phyloP scores from a whole-genome alignment of 92 coral and sea anemone species.

The Phenganax marumi region DNA sequence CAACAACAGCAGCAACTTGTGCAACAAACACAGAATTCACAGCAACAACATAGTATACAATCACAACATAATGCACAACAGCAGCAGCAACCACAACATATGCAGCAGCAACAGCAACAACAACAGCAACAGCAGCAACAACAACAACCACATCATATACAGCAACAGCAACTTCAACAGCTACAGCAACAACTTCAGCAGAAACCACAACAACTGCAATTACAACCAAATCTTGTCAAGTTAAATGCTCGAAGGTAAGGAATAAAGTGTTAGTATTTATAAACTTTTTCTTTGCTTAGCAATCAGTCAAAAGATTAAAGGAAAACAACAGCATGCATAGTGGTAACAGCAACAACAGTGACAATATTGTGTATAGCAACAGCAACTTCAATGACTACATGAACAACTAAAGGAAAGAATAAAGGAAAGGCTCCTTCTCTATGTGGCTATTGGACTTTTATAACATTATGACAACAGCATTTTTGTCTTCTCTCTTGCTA shows the following conservation, averaged over 20 bases:
- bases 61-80: constrained; percentile 49
- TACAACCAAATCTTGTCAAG: constrained; percentile 39
- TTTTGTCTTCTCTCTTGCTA: too few relatives aligned
- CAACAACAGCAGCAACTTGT: constrained; percentile 48
- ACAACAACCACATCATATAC: constrained; percentile 47
- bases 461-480: too few relatives aligned
- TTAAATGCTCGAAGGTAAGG: constrained; percentile 38
- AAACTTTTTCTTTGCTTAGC: neutral
- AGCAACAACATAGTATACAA: constrained; percentile 45
- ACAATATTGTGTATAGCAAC: too few relatives aligned
- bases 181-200: constrained; percentile 50
- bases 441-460: too few relatives aligned
- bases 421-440: too few relatives aligned
- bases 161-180: constrained; percentile 39
- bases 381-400: too few relatives aligned
- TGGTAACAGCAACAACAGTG: too few relatives aligned
- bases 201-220: constrained; percentile 54
- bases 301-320: too few relatives aligned
- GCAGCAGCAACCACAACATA: constrained; percentile 45
- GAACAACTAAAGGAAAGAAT: too few relatives aligned
- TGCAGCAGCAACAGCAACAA: constrained; percentile 35
- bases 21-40: constrained; percentile 46
- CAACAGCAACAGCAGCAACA: constrained; percentile 56
- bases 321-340: too few relatives aligned
- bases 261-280: constrained; percentile 20